Percentiles rank a stretch among this genome's conserved stretches.
Conservation (phyloP, 2,113 vertebrate species). For the Dermatemys mawii region DNA sequence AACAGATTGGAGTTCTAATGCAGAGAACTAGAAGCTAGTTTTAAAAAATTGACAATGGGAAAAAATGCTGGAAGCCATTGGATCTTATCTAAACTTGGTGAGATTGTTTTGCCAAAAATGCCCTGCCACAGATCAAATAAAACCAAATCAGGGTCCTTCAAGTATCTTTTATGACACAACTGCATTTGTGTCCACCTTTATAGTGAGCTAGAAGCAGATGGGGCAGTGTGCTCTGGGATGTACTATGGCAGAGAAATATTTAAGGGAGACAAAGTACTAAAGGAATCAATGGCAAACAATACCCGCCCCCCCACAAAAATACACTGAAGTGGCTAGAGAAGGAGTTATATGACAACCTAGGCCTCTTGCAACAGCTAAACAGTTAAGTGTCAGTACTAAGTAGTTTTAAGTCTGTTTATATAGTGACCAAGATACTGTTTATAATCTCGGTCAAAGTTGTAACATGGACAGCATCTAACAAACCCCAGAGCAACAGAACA, state of each 20-base stretch:
- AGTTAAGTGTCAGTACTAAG: not conserved
- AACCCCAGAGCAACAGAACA: not conserved
- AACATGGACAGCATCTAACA: not conserved
- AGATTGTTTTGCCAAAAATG: not conserved
- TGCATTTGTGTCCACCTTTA: not conserved
- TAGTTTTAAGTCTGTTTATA: not conserved
- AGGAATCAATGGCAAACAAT: too few relatives aligned
- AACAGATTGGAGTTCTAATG: not conserved
- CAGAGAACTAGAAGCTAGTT: not conserved
- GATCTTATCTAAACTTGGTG: not conserved
- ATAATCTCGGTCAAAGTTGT: not conserved
- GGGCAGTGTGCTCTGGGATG: rapidly evolving
- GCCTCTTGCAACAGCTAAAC: not conserved
- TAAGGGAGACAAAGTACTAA: rapidly evolving
- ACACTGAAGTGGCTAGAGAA: rapidly evolving
- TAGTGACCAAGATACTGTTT: not conserved
- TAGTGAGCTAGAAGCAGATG: not conserved
- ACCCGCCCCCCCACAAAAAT: not conserved
- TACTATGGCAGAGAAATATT: not conserved
- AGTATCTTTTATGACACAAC: not conserved
- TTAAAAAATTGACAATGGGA: not conserved
- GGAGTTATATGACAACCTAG: not conserved
- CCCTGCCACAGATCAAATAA: not conserved
- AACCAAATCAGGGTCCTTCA: not conserved
- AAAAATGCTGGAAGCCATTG: not conserved